Evolutionary conservation across 2,888 invertebrate species (phyloP).

Genomic region (Chrysolina americana): DNA sequence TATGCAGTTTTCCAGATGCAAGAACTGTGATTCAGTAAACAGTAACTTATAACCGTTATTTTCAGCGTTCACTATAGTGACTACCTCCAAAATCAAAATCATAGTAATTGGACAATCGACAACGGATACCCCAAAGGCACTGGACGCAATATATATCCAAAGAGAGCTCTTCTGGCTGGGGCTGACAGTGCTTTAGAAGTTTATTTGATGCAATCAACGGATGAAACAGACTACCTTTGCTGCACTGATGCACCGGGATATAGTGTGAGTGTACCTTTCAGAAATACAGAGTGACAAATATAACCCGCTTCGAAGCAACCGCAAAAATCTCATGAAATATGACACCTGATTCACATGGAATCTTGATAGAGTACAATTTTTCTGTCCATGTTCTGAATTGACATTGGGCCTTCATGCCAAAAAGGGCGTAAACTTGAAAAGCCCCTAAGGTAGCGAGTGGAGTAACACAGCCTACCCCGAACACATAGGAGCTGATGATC

Average conservation of each 20-base stretch:
- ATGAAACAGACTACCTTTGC: conserved; percentile 53
- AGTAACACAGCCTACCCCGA: no score
- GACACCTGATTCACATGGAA: no score
- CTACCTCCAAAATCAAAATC: conserved; percentile 45
- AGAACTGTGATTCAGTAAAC: no score
- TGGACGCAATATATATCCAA: conserved; percentile 75
- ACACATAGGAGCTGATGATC: no score
- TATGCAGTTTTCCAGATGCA: no score
- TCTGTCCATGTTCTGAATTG: no score
- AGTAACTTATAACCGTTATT: no score
- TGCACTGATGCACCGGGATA: conserved; percentile 50
- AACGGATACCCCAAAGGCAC: conserved; percentile 73
- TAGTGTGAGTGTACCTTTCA: conserved; percentile 38
- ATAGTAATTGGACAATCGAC: conserved; percentile 74
- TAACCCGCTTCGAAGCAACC: background rate
- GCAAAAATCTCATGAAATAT: no score
- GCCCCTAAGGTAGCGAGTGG: no score
- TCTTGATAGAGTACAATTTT: no score
- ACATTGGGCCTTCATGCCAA: no score
- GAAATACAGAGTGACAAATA: background rate
- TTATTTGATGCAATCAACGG: conserved; percentile 40
- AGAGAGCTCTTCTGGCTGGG: conserved; percentile 76
- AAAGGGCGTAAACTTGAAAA: no score
- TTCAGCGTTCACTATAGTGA: conserved; percentile 40
- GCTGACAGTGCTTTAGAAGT: conserved; percentile 66